phyloP scores from a whole-genome alignment of 2,888 invertebrate genomes.

The Nomada fucata region DNA sequence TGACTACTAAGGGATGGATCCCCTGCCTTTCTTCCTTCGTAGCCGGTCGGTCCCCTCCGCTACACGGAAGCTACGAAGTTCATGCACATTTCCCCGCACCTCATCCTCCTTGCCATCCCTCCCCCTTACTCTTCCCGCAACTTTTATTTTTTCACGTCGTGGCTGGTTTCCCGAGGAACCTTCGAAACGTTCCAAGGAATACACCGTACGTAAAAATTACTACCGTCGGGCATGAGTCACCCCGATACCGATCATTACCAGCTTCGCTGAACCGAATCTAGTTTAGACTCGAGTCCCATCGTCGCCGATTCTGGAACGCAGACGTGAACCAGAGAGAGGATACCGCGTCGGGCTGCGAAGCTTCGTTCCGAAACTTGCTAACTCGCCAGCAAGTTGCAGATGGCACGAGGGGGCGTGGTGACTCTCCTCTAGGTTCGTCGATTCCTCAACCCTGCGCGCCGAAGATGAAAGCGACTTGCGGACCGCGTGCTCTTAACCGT shows the following conservation, averaged over 20 bases:
- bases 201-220: slow-evolving; percentile 27
- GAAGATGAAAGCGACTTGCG: slow-evolving; percentile 18
- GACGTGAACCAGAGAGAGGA: neutral
- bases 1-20: slow-evolving; percentile 75
- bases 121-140: slow-evolving; percentile 26
- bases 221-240: neutral
- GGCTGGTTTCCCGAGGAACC: slow-evolving; percentile 23
- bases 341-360: neutral
- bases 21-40: slow-evolving; percentile 57
- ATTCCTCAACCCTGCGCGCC: slow-evolving; percentile 1
- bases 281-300: slow-evolving; percentile 8
- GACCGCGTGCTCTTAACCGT: slow-evolving; percentile 6
- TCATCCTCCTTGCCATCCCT: neutral
- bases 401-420: slow-evolving; percentile 22
- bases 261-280: neutral
- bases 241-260: slow-evolving; percentile 27
- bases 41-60: slow-evolving; percentile 27
- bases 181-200: slow-evolving; percentile 19
- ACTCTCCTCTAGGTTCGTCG: slow-evolving; percentile 12
- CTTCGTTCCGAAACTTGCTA: slow-evolving; percentile 24
- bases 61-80: slow-evolving; percentile 54
- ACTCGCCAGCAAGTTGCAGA: slow-evolving; percentile 28
- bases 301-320: neutral
- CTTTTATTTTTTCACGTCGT: slow-evolving; percentile 36
- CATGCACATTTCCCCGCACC: slow-evolving; percentile 42